These are phyloP conservation scores for Chloroceryle amazona DNA, from an alignment of 2,797 vertebrate genomes.

Conservation along the genomic window DNA sequence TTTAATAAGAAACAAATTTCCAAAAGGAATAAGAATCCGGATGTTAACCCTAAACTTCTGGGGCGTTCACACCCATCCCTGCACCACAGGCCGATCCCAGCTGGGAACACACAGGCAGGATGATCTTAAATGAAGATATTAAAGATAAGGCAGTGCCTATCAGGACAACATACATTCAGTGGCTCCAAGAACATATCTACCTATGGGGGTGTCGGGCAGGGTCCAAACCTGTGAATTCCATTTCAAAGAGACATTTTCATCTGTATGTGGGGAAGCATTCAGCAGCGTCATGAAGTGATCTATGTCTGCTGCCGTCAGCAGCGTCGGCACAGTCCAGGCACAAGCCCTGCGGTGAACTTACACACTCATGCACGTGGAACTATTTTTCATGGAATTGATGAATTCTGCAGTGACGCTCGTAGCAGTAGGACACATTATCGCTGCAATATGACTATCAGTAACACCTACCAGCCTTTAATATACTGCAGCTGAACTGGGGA, in stretches of 20 bases:
- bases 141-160: background rate
- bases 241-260: slow-evolving; percentile 5
- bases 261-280: background rate
- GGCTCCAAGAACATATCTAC: background rate
- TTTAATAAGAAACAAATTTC: background rate
- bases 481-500: slow-evolving; percentile 8
- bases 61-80: background rate
- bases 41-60: background rate
- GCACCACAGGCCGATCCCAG: background rate
- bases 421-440: background rate
- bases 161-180: background rate
- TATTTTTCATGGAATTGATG: slow-evolving; percentile 31
- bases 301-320: background rate
- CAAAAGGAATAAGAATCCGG: background rate
- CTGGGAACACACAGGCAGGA: background rate
- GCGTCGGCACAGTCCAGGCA: background rate
- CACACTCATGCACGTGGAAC: background rate
- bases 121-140: background rate
- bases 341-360: background rate
- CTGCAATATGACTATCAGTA: background rate
- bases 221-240: background rate
- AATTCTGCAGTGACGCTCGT: background rate
- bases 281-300: background rate
- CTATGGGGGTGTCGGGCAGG: background rate
- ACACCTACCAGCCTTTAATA: slow-evolving; percentile 56